Evolutionary conservation across 1,140 invertebrate species (phyloP).

Genomic region (Rhopalosiphum padi): DNA sequence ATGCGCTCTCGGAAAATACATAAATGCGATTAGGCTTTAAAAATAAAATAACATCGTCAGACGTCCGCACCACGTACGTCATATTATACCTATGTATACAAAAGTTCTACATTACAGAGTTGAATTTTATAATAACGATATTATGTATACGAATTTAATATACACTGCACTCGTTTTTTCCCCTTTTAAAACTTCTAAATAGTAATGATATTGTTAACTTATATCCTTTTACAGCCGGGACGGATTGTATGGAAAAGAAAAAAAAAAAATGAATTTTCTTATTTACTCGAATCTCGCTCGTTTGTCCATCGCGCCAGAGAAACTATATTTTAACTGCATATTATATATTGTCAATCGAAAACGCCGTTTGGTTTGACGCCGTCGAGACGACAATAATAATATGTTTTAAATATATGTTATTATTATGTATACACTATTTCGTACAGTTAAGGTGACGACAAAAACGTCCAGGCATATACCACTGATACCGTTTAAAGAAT

Average conservation of each 20-base stretch:
- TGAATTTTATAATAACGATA: conserved; percentile 12
- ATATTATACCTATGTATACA: background rate
- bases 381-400: background rate
- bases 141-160: conserved; percentile 13
- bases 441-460: background rate
- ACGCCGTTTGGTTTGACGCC: background rate
- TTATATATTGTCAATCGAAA: background rate
- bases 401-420: background rate
- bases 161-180: background rate
- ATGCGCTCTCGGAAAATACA: background rate
- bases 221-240: background rate
- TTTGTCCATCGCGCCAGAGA: background rate
- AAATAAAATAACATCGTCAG: conserved; percentile 2
- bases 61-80: background rate
- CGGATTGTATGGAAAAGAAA: background rate
- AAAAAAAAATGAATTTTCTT: background rate
- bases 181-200: conserved; percentile 1
- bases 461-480: background rate
- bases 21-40: conserved; percentile 1
- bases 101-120: background rate
- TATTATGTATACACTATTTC: background rate
- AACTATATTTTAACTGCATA: background rate
- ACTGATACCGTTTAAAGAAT: background rate
- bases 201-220: background rate
- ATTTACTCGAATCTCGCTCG: background rate